Percentiles rank a stretch among this genome's conserved stretches.
phyloP scores from a whole-genome alignment of 2,888 invertebrate genomes.

The Tubulanus polymorphus region DNA sequence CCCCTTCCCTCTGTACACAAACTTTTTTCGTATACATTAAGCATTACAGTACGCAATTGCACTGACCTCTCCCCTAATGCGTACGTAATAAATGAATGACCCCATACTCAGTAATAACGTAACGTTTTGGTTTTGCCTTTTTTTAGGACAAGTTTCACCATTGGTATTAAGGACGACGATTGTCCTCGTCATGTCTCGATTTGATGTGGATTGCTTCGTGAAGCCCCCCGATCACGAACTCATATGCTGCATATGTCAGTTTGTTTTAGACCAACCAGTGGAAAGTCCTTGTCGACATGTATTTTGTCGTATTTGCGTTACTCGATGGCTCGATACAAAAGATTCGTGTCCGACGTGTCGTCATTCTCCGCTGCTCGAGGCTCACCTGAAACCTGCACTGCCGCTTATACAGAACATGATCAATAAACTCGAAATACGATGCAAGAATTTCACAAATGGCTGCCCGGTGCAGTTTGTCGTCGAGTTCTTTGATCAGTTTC shows the following conservation, averaged over 20 bases:
- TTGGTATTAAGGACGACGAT: too few species aligned
- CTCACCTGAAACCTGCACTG: constrained; percentile 31
- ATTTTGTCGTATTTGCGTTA: constrained; percentile 42
- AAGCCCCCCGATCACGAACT: constrained; percentile 40
- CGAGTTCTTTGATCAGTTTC: constrained; percentile 28
- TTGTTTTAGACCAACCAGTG: constrained; percentile 37
- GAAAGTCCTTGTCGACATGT: constrained; percentile 47
- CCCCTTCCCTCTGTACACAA: too few species aligned
- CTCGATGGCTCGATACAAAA: constrained; percentile 30
- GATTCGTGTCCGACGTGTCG: constrained; percentile 42
- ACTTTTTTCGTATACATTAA: too few species aligned
- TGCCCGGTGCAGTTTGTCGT: constrained; percentile 30
- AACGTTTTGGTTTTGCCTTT: too few species aligned
- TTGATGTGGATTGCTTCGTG: constrained; percentile 42
- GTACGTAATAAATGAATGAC: too few species aligned
- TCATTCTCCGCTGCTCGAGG: constrained; percentile 17
- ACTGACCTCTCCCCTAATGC: too few species aligned
- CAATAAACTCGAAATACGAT: constrained; percentile 35
- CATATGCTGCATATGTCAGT: constrained; percentile 44
- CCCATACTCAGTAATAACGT: too few species aligned
- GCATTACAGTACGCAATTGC: too few species aligned
- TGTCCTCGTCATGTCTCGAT: constrained; percentile 39
- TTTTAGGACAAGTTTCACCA: too few species aligned
- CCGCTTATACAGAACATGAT: constrained; percentile 43
- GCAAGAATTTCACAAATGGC: constrained; percentile 34